These are phyloP conservation scores for Pelochelys cantorii DNA, from an alignment of 2,797 vertebrate species.

Conservation along the genomic window DNA sequence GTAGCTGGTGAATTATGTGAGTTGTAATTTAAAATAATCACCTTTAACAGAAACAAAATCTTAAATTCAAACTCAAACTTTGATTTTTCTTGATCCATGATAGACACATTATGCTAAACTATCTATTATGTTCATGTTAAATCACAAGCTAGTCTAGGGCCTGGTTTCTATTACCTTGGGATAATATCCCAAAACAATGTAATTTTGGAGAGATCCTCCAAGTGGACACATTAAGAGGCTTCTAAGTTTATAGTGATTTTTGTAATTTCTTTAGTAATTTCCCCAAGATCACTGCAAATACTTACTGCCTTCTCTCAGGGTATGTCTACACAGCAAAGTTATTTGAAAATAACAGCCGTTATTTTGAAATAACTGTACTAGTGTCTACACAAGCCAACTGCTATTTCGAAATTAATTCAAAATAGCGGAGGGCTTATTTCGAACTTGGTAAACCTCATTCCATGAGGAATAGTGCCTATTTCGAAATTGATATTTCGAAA, in stretches of 20 bases:
- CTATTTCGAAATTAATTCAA: no score
- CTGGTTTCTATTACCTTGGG: neutral
- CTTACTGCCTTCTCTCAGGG: no score
- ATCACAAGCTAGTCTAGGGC: neutral
- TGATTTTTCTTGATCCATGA: neutral
- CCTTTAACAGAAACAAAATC: constrained; percentile 1
- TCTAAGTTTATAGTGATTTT: neutral
- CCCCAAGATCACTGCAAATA: neutral
- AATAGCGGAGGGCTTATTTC: no score
- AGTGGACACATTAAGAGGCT: neutral
- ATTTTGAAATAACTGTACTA: no score
- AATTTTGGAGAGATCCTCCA: neutral
- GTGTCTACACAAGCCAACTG: no score
- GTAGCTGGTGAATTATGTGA: neutral
- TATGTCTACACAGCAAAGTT: no score
- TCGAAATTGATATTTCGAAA: no score
- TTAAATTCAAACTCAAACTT: neutral
- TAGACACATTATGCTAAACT: neutral
- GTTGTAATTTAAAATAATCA: neutral
- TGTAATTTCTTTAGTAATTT: neutral
- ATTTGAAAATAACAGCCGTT: no score
- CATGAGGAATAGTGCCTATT: no score
- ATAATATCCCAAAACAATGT: constrained; percentile 19
- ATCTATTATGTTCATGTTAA: neutral
- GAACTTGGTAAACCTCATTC: no score